Base-by-base conservation (phyloP, 1,140 invertebrate species). In the Eupristina koningsbergeri region DNA sequence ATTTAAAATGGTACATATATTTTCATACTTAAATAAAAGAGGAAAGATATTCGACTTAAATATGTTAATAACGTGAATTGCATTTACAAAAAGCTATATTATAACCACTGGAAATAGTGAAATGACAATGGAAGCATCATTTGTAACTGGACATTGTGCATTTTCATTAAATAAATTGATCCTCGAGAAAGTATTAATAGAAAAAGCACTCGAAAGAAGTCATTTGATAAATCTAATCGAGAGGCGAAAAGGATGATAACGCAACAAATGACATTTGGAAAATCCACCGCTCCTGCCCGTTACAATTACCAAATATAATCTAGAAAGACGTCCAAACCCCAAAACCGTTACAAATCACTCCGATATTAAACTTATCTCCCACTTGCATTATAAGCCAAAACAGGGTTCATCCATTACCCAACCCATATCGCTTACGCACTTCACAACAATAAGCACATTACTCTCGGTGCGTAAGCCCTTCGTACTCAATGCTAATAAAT, bases 391-490 rank as follows among this genome's bases (percentile, higher is more conserved):
- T 75, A 69, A 29, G 39, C 9, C 29, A n/a, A 64, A 75, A 53
- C 71, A 75, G 45, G 17, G 71, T 63, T n/a, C 39, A 22, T 13
- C 80, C 58, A 81, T 81, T 81, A 81, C 34, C 31, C 69, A 45
- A 3, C 26, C 50, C 36, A 34, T 61, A 74, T 74, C 53, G 45
- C 34, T 74, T 61, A 22, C 45, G 36, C 69, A 53, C 47, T 58
- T 61, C 41, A 31, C 74, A 69, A 77, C 74, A 83, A 77, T 77
- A 71, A 83, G 81, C 81, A 77, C 76, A 83, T 77, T 82, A 47
- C 69, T 74, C 80, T 26, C 41, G 69, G 19, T 19, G 41, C 53
- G 53, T 73, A 73, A 29, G 73, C 45, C 45, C 81, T 29, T 22
- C 58, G n/a, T 0, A 41, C 26, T 13, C 13, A 50, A 31, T 75